Evolutionary conservation across 2,888 invertebrate genomes (phyloP), one percentile per base, ranked within the genome.

Genomic region (Entomobrya multifasciata): DNA sequence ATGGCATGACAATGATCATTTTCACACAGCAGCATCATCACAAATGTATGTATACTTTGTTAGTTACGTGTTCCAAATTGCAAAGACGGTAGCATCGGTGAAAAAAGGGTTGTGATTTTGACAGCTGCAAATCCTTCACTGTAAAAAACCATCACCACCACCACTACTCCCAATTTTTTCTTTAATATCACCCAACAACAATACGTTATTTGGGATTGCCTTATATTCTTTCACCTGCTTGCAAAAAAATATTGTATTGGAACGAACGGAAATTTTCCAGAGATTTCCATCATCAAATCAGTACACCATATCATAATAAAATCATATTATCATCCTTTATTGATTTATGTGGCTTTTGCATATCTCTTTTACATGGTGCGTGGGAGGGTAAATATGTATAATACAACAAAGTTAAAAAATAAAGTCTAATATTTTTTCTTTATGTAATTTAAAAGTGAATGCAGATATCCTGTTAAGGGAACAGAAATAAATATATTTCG

Each of bases 21-120:
- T 2, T 27, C 15, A 72, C n/a, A 15, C 8, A 17, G 22, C 49
- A 49, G n/a, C 25, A 62, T 5, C 62, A 41, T 70, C 72, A 30
- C 72, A 44, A 44, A n/a, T n/a, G n/a, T n/a, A n/a, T n/a, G n/a
- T n/a, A n/a, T n/a, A n/a, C n/a, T n/a, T 47, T 52, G 20, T 22
- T 44, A 41, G 11, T 49, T 17, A 15, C 11, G 6, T 44, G 67
- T 15, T 60, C 4, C 13, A 8, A 36, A 36, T 13, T 47, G 22
- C 4, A 36, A 36, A 36, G 3, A 3, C 20, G 47, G 22, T 70
- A 13, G 15, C 44, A 44, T 15, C 0, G 47, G 62, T 30, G 25
- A 80, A 70, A 44, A 65, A 55, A 55, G 62, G 55, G 77, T 84
- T 70, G 84, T 78, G 84, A 84, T 78, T 84, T 70, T 84, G 84